These are phyloP conservation scores for Gracilinanus agilis DNA, from an alignment of 2,113 vertebrate genomes.

Conservation along the genomic window DNA sequence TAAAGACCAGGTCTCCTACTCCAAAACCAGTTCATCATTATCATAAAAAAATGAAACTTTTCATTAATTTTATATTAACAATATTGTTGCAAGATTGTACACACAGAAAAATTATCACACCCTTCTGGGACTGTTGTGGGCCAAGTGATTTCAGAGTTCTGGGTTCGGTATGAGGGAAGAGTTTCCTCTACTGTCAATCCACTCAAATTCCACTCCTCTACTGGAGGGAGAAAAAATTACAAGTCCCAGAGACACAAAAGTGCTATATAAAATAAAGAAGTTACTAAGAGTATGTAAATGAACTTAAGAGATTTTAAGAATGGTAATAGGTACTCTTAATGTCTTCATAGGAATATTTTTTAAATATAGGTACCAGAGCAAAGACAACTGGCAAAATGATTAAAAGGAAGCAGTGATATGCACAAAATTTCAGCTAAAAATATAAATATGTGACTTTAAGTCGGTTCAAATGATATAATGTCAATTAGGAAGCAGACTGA, in stretches of 20 bases:
- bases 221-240: not conserved
- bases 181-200: not conserved
- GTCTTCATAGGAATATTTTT: not conserved
- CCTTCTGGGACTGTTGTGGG: not conserved
- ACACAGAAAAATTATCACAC: not conserved
- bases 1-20: not conserved
- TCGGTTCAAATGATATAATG: not conserved
- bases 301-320: not conserved
- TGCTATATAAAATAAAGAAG: not conserved
- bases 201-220: not conserved
- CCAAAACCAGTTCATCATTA: not conserved
- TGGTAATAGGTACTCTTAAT: not conserved
- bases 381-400: conserved; percentile 23
- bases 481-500: conserved; percentile 32
- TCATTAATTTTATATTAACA: not conserved
- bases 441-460: not conserved
- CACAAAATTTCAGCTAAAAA: conserved; percentile 50
- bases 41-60: not conserved
- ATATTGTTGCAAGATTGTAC: not conserved
- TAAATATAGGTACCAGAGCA: not conserved
- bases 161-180: not conserved
- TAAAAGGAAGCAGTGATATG: conserved; percentile 9
- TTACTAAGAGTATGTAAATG: not conserved
- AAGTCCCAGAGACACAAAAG: not conserved
- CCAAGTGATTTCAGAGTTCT: not conserved